Conservation (phyloP, 92 coral and sea anemone genomes). For the Pocillopora grandis region DNA sequence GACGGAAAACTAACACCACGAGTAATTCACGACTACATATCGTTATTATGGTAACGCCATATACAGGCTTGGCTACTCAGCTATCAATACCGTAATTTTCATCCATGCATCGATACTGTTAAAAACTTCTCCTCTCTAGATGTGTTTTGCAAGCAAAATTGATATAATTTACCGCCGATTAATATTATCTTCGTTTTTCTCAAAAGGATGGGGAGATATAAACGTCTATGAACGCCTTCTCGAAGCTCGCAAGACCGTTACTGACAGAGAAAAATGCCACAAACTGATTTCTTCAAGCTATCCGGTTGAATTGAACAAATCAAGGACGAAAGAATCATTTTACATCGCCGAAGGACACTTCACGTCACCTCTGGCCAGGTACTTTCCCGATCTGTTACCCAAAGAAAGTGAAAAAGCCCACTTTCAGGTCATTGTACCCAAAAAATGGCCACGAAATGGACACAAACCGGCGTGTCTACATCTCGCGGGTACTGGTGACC, state of each 20-base stretch:
- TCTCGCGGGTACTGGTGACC: slow-evolving; percentile 97
- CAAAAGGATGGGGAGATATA: slow-evolving; percentile 93
- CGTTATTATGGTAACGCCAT: not conserved
- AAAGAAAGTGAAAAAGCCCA: slow-evolving; percentile 89
- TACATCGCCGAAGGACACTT: slow-evolving; percentile 91
- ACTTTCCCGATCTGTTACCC: slow-evolving; percentile 82
- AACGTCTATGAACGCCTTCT: slow-evolving; percentile 64
- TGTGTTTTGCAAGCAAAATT: slow-evolving; percentile 70
- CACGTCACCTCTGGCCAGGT: slow-evolving; percentile 84
- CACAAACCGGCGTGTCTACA: slow-evolving; percentile 86
- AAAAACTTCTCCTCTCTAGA: slow-evolving; percentile 25
- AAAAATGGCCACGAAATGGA: slow-evolving; percentile 60
- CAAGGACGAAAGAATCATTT: slow-evolving; percentile 78
- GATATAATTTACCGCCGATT: slow-evolving; percentile 87
- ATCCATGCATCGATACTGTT: no score
- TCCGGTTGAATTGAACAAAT: slow-evolving; percentile 78
- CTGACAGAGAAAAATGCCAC: slow-evolving; percentile 52
- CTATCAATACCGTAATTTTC: not conserved
- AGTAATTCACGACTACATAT: not conserved
- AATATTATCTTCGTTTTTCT: slow-evolving; percentile 78
- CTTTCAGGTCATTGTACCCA: slow-evolving; percentile 88
- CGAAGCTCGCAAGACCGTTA: slow-evolving; percentile 67
- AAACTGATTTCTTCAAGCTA: slow-evolving; percentile 55
- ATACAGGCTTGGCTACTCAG: slow-evolving; percentile 52
- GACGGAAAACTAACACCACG: not conserved